Conservation (phyloP, 2,113 vertebrate species). For the Cygnus atratus region DNA sequence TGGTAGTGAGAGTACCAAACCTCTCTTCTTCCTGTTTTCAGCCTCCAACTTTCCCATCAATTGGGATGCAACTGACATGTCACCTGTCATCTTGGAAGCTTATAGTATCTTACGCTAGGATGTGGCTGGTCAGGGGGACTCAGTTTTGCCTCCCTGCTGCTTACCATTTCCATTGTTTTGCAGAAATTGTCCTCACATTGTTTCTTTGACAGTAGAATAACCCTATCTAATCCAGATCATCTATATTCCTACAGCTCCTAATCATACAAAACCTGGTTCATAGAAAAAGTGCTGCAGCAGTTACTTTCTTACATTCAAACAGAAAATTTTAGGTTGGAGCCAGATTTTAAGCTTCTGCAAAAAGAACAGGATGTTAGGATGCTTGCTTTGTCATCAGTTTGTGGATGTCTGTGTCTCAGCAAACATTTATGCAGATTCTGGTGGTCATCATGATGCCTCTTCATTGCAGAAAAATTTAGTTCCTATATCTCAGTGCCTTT, state of each 20-base stretch:
- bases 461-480: background rate
- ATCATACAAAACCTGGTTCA: background rate
- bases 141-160: background rate
- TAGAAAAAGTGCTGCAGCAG: background rate
- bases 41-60: background rate
- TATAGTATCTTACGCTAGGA: background rate
- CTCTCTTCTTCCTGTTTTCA: background rate
- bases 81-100: background rate
- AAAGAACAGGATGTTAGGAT: background rate
- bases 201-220: background rate
- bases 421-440: background rate
- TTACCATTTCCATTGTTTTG: background rate
- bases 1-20: background rate
- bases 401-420: background rate
- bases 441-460: background rate
- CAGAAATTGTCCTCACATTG: background rate
- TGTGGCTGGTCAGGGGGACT: background rate
- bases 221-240: background rate
- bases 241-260: background rate
- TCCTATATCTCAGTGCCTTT: background rate
- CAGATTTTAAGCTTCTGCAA: background rate
- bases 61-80: rapidly evolving
- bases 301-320: background rate
- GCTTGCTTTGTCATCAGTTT: background rate
- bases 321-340: background rate